phyloP scores from a whole-genome alignment of 2,797 vertebrate genomes.

The Lemur catta region DNA sequence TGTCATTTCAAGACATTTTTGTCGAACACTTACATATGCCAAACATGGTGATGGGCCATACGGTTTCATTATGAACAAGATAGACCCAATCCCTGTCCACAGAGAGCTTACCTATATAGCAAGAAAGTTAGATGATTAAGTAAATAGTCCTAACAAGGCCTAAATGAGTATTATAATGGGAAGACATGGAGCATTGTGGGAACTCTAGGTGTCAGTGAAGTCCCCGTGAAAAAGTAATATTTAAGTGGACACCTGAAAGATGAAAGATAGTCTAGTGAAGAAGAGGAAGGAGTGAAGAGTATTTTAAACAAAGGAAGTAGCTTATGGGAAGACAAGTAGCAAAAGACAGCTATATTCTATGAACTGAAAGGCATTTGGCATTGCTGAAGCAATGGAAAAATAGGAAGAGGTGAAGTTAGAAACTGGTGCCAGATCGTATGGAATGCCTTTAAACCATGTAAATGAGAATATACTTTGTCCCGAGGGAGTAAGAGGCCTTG shows the following conservation, averaged over 20 bases:
- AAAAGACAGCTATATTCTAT: not conserved
- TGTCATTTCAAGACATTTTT: conserved; percentile 10
- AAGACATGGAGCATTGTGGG: not conserved
- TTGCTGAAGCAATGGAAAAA: not conserved
- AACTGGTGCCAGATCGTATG: not conserved
- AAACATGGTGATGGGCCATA: not conserved
- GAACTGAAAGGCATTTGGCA: not conserved
- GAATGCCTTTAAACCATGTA: not conserved
- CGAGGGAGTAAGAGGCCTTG: not conserved
- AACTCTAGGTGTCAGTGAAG: not conserved
- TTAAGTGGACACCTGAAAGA: not conserved
- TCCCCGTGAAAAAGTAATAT: not conserved
- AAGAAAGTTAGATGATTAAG: not conserved
- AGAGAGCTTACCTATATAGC: not conserved
- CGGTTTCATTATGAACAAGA: not conserved
- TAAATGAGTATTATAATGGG: not conserved
- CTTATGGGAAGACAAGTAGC: not conserved
- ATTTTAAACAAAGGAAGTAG: not conserved
- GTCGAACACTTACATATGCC: not conserved
- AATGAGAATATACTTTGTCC: not conserved
- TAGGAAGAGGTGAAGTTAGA: not conserved
- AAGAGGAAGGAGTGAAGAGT: not conserved
- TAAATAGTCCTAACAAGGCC: not conserved
- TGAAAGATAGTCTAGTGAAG: not conserved
- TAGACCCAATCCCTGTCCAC: not conserved